Evolutionary conservation across 2,113 vertebrate genomes (phyloP).

Genomic region (Oreochromis niloticus): DNA sequence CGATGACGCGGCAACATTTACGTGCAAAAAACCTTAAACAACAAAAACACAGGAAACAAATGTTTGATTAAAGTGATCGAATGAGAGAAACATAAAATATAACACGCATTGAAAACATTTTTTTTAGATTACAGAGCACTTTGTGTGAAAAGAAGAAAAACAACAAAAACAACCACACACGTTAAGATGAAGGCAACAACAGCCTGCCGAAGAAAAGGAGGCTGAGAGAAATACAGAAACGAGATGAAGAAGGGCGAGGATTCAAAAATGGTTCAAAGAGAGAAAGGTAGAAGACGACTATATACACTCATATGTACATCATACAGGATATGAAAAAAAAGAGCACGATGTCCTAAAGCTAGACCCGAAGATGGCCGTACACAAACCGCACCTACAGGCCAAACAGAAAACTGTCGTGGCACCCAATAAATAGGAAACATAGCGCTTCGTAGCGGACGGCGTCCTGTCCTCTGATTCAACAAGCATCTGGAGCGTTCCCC

Average conservation of each 20-base stretch:
- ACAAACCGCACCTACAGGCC: conserved; percentile 16
- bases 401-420: conserved; percentile 44
- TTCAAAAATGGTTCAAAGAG: neutral
- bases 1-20: conserved; percentile 52
- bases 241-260: neutral
- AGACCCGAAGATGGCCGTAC: conserved; percentile 18
- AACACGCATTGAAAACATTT: conserved; percentile 30
- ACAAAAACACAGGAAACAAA: conserved; percentile 42
- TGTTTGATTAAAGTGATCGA: conserved; percentile 47
- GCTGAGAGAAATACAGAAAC: neutral
- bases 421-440: conserved; percentile 62
- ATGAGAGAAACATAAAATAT: conserved; percentile 31
- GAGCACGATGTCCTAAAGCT: conserved; percentile 32
- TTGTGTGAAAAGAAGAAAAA: conserved; percentile 63
- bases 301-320: conserved; percentile 75
- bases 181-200: conserved; percentile 66
- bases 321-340: conserved; percentile 62
- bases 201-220: conserved; percentile 22
- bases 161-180: conserved; percentile 31
- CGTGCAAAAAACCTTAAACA: conserved; percentile 55
- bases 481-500: neutral
- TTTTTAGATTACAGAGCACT: conserved; percentile 72
- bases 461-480: conserved; percentile 16
- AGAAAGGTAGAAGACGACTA: conserved; percentile 36
- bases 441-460: conserved; percentile 28